A percentile compares a stretch with the other conserved stretches of the same genome.
Evolutionary conservation across 2,113 vertebrate genomes (phyloP).

Genomic region (Passer domesticus): DNA sequence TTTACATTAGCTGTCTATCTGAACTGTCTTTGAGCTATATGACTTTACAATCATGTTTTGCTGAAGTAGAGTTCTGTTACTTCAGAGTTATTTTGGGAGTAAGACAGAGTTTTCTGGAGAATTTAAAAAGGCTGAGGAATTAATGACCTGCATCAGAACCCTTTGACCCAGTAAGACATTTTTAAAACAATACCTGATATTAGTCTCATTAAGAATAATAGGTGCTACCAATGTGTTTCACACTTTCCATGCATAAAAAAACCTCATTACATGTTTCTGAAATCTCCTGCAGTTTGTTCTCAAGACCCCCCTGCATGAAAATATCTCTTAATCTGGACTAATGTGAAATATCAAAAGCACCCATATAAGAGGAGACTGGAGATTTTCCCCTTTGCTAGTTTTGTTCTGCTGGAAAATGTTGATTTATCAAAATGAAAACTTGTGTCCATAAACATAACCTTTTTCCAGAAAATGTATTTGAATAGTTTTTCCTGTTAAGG

Average conservation of each 20-base stretch:
- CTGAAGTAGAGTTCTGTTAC: not conserved
- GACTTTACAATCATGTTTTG: not conserved
- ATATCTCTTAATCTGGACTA: not conserved
- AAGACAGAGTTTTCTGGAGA: not conserved
- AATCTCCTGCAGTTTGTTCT: not conserved
- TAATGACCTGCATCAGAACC: not conserved
- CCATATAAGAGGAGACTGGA: not conserved
- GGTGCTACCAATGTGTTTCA: not conserved
- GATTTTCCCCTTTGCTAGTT: not conserved
- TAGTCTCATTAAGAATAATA: not conserved
- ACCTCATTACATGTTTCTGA: not conserved
- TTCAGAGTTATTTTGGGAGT: not conserved
- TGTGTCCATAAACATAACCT: not conserved
- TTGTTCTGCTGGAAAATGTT: not conserved
- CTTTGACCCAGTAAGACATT: not conserved
- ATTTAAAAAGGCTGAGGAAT: not conserved
- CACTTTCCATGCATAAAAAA: not conserved
- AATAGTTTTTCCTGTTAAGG: not conserved
- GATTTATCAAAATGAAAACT: not conserved
- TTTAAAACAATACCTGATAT: not conserved
- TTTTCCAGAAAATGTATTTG: not conserved
- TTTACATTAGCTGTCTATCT: not conserved
- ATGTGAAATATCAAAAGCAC: not conserved
- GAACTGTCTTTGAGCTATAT: not conserved
- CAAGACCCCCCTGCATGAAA: not conserved